Percentiles rank a stretch among this genome's conserved stretches.
Evolutionary conservation across 2,113 vertebrate genomes (phyloP).

Genomic region (Hystrix cristata): DNA sequence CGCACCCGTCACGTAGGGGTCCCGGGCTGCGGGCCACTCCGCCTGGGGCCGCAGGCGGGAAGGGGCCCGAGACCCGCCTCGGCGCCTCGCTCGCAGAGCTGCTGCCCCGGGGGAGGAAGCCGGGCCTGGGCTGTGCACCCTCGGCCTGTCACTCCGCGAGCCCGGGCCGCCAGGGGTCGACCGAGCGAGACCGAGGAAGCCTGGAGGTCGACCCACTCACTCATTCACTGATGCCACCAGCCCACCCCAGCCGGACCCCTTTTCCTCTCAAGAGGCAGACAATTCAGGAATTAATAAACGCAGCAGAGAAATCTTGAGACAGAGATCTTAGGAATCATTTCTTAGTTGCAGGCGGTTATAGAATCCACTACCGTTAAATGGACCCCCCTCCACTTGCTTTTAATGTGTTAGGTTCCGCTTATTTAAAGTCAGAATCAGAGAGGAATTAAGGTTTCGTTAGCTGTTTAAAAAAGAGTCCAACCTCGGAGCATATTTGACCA

Average conservation of each 20-base stretch:
- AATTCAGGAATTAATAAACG: background rate
- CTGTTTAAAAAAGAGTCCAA: background rate
- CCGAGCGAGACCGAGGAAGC: background rate
- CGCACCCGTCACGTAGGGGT: background rate
- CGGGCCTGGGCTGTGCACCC: background rate
- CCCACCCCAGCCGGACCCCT: background rate
- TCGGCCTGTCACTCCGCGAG: background rate
- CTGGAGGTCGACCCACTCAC: background rate
- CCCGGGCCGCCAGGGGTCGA: background rate
- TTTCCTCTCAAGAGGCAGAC: background rate
- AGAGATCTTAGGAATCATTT: background rate
- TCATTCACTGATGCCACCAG: background rate
- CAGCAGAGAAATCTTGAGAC: background rate
- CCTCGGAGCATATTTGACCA: constrained; percentile 30
- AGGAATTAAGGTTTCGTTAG: constrained; percentile 33
- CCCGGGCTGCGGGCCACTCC: background rate
- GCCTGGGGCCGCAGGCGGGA: background rate
- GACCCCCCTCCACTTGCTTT: background rate
- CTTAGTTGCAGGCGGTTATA: background rate
- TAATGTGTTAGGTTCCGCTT: background rate
- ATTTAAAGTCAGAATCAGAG: background rate
- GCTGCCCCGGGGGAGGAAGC: background rate
- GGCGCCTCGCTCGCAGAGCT: background rate
- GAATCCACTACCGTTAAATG: background rate
- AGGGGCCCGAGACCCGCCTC: background rate